phyloP scores from a whole-genome alignment of 2,113 vertebrate species.

The Mus pahari region DNA sequence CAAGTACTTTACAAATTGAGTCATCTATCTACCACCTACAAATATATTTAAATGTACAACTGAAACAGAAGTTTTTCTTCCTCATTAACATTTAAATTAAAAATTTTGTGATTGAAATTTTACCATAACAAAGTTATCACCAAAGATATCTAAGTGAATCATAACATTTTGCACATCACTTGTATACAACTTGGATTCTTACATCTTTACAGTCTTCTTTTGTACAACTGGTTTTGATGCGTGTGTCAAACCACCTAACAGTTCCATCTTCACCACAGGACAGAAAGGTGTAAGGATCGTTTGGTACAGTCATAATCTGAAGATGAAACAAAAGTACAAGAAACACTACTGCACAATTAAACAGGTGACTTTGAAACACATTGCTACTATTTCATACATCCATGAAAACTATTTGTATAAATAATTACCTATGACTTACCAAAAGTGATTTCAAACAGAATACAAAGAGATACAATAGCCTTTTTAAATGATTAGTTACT shows the following conservation, averaged over 20 bases:
- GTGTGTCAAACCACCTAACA: constrained; percentile 98
- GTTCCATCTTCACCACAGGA: constrained; percentile 99
- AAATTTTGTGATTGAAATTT: constrained; percentile 17
- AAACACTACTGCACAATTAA: not conserved
- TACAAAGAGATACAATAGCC: not conserved
- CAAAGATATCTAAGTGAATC: constrained; percentile 41
- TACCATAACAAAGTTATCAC: not conserved
- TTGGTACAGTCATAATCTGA: constrained; percentile 99
- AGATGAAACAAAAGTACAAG: constrained; percentile 21
- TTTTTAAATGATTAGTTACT: not conserved
- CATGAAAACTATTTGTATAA: not conserved
- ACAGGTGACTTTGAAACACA: constrained; percentile 12
- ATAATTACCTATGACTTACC: not conserved
- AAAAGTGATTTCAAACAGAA: not conserved
- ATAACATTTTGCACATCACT: constrained; percentile 17
- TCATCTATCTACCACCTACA: not conserved
- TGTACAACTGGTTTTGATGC: constrained; percentile 97
- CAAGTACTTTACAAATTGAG: not conserved
- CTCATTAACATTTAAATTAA: constrained; percentile 44
- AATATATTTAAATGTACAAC: not conserved
- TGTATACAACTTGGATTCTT: constrained; percentile 83
- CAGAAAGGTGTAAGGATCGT: constrained; percentile 98
- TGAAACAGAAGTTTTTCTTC: constrained; percentile 9
- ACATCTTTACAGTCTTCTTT: constrained; percentile 99
- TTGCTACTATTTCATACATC: not conserved